Evolutionary conservation across 2,888 invertebrate species (phyloP).

Genomic region (Nemoura dubitans): DNA sequence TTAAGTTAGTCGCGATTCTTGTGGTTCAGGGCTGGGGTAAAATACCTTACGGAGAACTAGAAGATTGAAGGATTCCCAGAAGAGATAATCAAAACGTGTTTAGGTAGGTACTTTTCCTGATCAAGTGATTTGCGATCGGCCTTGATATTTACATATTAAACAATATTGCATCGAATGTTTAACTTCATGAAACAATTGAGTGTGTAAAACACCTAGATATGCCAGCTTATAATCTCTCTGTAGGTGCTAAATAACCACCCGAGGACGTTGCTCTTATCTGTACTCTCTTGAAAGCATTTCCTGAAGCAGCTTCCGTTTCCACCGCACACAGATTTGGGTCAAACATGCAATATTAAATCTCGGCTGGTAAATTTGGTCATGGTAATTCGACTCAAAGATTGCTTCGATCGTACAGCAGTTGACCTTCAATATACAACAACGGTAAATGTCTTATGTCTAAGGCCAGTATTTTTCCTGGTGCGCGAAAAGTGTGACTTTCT

Average conservation of each 20-base stretch:
- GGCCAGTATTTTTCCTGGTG: neutral
- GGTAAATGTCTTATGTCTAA: neutral
- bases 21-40: neutral
- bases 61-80: no score
- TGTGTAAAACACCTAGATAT: neutral
- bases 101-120: neutral
- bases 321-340: neutral
- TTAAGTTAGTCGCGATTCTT: no score
- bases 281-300: neutral
- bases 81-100: no score
- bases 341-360: neutral
- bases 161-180: neutral
- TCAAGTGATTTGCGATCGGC: neutral
- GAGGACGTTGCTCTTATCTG: no score
- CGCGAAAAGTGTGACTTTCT: constrained; percentile 26
- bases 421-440: neutral
- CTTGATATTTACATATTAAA: neutral
- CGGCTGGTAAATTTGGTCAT: neutral
- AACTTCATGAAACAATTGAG: neutral
- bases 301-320: neutral
- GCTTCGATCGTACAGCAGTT: neutral
- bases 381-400: neutral
- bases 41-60: no score
- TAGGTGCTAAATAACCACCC: no score
- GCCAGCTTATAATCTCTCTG: no score